Percentiles rank a stretch among this genome's conserved stretches.
phyloP scores from a whole-genome alignment of 2,888 invertebrate genomes.

The Ellobium chinense region DNA sequence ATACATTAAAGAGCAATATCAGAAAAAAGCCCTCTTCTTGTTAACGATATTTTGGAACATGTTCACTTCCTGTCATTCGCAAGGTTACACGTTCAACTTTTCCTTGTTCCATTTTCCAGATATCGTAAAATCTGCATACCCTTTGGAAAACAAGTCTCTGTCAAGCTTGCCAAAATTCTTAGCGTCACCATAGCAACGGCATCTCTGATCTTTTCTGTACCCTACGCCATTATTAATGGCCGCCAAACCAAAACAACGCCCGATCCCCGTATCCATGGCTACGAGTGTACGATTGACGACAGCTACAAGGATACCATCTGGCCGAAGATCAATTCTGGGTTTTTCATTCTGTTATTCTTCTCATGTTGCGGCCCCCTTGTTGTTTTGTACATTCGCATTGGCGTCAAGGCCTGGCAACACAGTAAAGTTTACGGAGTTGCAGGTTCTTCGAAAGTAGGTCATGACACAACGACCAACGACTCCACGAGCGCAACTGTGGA shows the following conservation, averaged over 20 bases:
- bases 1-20: no score
- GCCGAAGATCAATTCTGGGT: slow-evolving; percentile 15
- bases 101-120: slow-evolving; percentile 24
- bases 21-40: no score
- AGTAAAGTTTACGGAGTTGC: background rate
- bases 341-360: slow-evolving; percentile 34
- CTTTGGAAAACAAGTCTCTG: slow-evolving; percentile 2
- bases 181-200: background rate
- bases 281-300: slow-evolving; percentile 36
- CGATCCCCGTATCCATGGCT: background rate
- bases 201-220: slow-evolving; percentile 16
- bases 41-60: no score
- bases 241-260: slow-evolving; percentile 14
- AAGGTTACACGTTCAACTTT: background rate
- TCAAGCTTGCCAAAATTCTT: background rate
- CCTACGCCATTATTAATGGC: slow-evolving; percentile 39
- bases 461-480: background rate
- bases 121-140: slow-evolving; percentile 39
- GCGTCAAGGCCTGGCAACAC: slow-evolving; percentile 28
- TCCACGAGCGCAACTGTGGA: background rate
- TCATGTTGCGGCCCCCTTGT: slow-evolving; percentile 17
- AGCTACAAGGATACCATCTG: slow-evolving; percentile 26
- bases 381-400: slow-evolving; percentile 31
- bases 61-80: background rate
- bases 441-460: background rate